phyloP scores from a whole-genome alignment of 2,888 invertebrate genomes.

The Heliconius ethilla region DNA sequence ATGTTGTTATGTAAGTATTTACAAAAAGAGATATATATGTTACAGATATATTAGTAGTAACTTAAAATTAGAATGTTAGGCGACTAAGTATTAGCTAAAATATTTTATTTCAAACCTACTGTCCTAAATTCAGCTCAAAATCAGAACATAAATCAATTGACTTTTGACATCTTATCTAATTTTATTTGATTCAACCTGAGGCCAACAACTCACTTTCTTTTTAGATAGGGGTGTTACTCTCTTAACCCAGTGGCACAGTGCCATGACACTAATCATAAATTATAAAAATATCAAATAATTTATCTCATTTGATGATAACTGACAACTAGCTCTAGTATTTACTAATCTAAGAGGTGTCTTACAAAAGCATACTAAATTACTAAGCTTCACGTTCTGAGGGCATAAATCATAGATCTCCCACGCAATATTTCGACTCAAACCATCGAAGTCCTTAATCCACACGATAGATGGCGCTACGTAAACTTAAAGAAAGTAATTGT shows the following conservation, averaged over 20 bases:
- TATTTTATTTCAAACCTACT: neutral
- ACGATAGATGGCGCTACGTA: conserved; percentile 71
- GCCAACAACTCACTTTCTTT: neutral
- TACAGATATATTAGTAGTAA: too few relatives aligned
- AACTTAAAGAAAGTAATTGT: conserved; percentile 46
- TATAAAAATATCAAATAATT: conserved; percentile 2
- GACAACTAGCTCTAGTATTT: conserved; percentile 1
- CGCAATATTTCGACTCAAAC: conserved; percentile 33
- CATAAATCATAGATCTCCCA: conserved; percentile 15
- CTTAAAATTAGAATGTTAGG: neutral
- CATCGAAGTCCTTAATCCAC: conserved; percentile 42
- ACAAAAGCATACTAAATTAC: neutral
- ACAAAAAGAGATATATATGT: too few relatives aligned
- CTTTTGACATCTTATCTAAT: neutral
- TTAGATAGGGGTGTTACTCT: neutral
- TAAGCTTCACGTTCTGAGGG: neutral
- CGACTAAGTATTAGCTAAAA: too few relatives aligned
- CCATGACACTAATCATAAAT: conserved; percentile 2
- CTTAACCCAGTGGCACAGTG: conserved; percentile 20
- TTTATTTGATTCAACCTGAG: neutral
- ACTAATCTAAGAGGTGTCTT: neutral
- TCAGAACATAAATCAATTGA: neutral
- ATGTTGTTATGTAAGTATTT: too few relatives aligned
- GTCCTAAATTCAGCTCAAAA: neutral
- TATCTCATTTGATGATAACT: neutral